phyloP scores from a whole-genome alignment of 2,888 invertebrate species.

The Lasioglossum oenotherae region DNA sequence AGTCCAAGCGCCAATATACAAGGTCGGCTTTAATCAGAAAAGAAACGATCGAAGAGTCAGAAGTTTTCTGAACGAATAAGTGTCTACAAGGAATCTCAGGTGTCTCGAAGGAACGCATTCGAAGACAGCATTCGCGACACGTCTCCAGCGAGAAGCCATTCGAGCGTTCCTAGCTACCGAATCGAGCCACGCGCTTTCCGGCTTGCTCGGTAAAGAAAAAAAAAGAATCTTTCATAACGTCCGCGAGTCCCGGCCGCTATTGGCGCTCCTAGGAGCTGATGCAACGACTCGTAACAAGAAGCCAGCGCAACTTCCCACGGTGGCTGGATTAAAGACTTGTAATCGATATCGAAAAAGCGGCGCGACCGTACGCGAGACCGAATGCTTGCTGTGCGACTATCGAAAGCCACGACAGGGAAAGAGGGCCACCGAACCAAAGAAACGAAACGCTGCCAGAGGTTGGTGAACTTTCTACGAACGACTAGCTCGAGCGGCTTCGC shows the following conservation, averaged over 20 bases:
- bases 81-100: neutral
- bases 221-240: constrained; percentile 1
- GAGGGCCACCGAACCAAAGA: constrained; percentile 41
- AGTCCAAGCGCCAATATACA: neutral
- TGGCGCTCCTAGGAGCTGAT: neutral
- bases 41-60: neutral
- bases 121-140: constrained; percentile 43
- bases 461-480: constrained; percentile 70
- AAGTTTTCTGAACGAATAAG: neutral
- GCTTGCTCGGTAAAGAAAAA: neutral
- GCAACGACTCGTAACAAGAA: constrained; percentile 6
- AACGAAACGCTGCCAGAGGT: constrained; percentile 63
- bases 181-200: neutral
- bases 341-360: constrained; percentile 16
- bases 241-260: neutral
- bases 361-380: neutral
- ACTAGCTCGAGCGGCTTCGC: constrained; percentile 48
- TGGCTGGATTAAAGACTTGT: constrained; percentile 12
- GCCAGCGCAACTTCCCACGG: constrained; percentile 10
- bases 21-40: neutral
- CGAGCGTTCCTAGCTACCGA: constrained; percentile 3
- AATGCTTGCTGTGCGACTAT: constrained; percentile 3
- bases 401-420: constrained; percentile 29
- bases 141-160: constrained; percentile 11
- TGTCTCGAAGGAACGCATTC: neutral